Base-by-base conservation (phyloP, 37 sponge, comb jelly and placozoan genomes). In the Spongilla lacustris region DNA sequence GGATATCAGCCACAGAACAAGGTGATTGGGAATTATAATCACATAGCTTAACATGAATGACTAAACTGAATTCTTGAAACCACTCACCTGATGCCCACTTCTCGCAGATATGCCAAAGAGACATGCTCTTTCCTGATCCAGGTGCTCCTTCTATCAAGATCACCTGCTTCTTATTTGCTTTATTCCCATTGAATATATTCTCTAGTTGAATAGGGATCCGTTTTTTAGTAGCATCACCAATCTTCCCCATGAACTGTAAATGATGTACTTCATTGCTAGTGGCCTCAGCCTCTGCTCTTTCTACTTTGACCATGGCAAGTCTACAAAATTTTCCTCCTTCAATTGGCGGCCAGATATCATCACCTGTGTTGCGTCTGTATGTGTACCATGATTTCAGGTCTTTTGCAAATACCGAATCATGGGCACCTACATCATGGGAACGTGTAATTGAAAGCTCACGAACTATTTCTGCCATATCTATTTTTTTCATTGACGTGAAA, bases 101-200 rank as follows among this genome's bases (percentile, higher is more conserved):
- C 17, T 73, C 1, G 3, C 28, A 25, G 2, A 73, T 21, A 3
- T 73, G 41, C 37, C 37, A 41, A 34, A 38, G 37, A 1, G 35
- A n/a, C 1, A 46, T 77, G 46, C 46, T 77, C 25, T 77, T 77
- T 2, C 77, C 77, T 6, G 46, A 35, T 36, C 77, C 77, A 36
- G 77, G 77, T 19, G 77, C 77, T 35, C 77, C 77, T 77, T 77
- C 77, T 14, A 77, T 46, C n/a, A 77, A 3, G 4, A 77, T n/a
- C 19, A 77, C 41, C 8, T 46, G 8, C 28, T 26, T 73, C 17
- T 29, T 21, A 26, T 25, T 32, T 2, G 0, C 73, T 1, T 21
- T 26, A 3, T 73, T 1, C 28, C 2, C 17, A 13, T 1, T 73
- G 28, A 26, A 17, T 21, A 73, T 25, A 2, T 73, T 14, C 1